Base-by-base conservation (phyloP, 2,888 invertebrate species). In the Agrenia bidenticulata region DNA sequence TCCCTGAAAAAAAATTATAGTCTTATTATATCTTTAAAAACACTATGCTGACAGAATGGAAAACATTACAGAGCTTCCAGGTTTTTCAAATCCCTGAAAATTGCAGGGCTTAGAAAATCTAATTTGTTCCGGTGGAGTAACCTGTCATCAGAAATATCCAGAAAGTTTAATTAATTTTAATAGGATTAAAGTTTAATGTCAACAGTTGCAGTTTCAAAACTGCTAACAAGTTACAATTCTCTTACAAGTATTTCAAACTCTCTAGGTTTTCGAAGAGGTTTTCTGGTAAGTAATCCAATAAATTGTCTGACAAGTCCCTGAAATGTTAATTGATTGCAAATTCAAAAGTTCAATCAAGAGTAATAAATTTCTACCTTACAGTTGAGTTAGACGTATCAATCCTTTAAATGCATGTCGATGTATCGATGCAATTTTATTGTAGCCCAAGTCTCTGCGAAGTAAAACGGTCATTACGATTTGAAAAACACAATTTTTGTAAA, bases 271-370 rank as follows among this genome's bases (percentile, higher is more conserved):
- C 84, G 77, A 90, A 89, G 67, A 88, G 82, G 1, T 84, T 83
- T 1, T 84, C 81, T 0, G 88, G 87, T 26, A 90, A 78, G 77
- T 84, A 85, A 74, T 87, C 86, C 23, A 91, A 83, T 63, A 84
- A 84, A 79, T 91, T 91, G 77, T 88, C 87, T 72, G 89, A 89
- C 77, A 91, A 82, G 78, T 90, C 82, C 32, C 86, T 56, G 82
- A 63, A 61, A 73, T n/a, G n/a, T n/a, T n/a, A n/a, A n/a, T n/a
- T n/a, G n/a, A n/a, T n/a, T n/a, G n/a, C n/a, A 73, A 64, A 17
- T 45, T 17, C 45, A 45, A 19, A 45, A 45, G 4, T 17, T 45
- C 9, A 17, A 15, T 19, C 45, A 45, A 45, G 41, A 19, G 23
- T 26, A 9, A 21, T 61, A 9, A 49, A 5, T 19, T 45, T 19